Evolutionary conservation across 2,113 vertebrate genomes (phyloP).

Genomic region (Eclectus roratus): DNA sequence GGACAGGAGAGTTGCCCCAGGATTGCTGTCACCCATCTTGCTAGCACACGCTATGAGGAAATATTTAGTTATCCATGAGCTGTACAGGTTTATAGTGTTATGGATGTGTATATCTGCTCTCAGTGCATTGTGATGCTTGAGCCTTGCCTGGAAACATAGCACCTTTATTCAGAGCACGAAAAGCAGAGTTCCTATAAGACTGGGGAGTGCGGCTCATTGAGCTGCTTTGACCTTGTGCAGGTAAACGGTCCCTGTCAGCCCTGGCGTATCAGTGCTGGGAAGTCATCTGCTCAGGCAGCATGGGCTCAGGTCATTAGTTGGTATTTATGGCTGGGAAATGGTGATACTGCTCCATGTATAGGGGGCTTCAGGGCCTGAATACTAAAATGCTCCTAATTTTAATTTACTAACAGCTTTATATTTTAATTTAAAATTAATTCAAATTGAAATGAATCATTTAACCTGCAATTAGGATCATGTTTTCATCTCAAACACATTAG

Average conservation of each 20-base stretch:
- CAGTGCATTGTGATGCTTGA: not conserved
- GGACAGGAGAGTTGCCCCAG: not conserved
- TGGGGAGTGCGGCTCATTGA: conserved; percentile 33
- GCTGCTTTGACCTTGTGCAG: conserved; percentile 72
- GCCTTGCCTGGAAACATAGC: not conserved
- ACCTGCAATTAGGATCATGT: conserved; percentile 45
- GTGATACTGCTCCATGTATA: conserved; percentile 12
- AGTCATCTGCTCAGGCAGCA: conserved; percentile 57
- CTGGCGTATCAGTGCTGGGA: conserved; percentile 64
- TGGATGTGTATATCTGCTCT: conserved; percentile 2
- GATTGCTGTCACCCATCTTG: not conserved
- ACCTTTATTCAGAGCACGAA: conserved; percentile 27
- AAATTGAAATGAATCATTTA: conserved; percentile 63
- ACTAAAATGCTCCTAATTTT: conserved; percentile 25
- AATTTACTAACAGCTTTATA: conserved; percentile 59
- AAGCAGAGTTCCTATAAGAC: conserved; percentile 56
- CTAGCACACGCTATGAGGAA: not conserved
- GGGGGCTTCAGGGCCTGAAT: conserved; percentile 27
- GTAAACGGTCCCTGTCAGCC: conserved; percentile 46
- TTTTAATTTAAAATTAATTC: conserved; percentile 67
- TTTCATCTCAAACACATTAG: conserved; percentile 34
- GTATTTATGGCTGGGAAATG: conserved; percentile 57
- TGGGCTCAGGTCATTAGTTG: conserved; percentile 9
- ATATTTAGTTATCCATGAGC: not conserved
- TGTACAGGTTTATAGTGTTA: not conserved